These are phyloP conservation scores for Trematomus bernacchii DNA, from an alignment of 2,797 vertebrate species.

Conservation along the genomic window DNA sequence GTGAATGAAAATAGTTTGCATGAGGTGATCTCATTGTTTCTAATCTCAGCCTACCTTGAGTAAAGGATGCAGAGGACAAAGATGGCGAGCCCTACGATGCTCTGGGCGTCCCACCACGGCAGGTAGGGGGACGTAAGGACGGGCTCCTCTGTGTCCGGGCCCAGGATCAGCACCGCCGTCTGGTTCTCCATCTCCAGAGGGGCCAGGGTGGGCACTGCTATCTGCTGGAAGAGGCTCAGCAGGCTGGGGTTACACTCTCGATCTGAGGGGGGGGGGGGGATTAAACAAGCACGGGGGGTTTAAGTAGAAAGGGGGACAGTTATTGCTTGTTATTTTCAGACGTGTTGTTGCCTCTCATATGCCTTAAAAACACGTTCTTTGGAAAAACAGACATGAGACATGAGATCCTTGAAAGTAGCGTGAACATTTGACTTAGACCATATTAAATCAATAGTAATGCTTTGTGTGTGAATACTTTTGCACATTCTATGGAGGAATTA, in stretches of 20 bases:
- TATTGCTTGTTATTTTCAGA: neutral
- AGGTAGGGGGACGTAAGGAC: slow-evolving; percentile 76
- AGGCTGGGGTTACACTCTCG: slow-evolving; percentile 91
- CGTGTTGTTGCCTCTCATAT: neutral
- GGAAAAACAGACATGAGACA: neutral
- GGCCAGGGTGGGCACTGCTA: slow-evolving; percentile 77
- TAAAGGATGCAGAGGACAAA: slow-evolving; percentile 93
- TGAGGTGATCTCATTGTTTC: neutral
- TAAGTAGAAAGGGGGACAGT: neutral
- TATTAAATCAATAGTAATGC: slow-evolving; percentile 5
- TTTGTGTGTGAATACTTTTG: neutral
- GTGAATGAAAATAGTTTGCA: neutral
- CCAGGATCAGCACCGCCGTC: slow-evolving; percentile 77
- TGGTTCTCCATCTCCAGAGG: slow-evolving; percentile 81
- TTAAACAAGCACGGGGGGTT: neutral
- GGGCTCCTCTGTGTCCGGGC: slow-evolving; percentile 73
- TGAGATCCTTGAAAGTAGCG: slow-evolving; percentile 1
- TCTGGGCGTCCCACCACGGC: slow-evolving; percentile 91
- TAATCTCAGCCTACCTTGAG: slow-evolving; percentile 86
- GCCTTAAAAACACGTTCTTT: neutral
- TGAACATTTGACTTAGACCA: slow-evolving; percentile 2
- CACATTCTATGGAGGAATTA: neutral
- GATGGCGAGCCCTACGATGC: slow-evolving; percentile 86
- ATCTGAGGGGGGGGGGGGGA: slow-evolving; percentile 78
- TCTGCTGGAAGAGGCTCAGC: slow-evolving; percentile 88